Conservation (phyloP, 2,888 invertebrate genomes). For the Blastobasis adustella region DNA sequence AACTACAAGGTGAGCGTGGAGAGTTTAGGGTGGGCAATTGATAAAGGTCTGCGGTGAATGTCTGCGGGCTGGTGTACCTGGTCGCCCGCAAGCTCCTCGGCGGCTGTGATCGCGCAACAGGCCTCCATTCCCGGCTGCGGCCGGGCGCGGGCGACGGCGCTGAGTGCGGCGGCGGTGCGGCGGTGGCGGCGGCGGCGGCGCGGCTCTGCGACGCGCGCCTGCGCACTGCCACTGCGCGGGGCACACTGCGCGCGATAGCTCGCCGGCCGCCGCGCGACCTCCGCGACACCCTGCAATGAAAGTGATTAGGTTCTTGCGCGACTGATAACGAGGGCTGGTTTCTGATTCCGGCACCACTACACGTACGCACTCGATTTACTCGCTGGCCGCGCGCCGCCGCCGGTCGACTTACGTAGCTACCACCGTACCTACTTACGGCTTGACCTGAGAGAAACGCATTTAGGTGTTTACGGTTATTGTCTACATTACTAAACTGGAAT, state of each 20-base stretch:
- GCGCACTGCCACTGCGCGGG: slow-evolving; percentile 39
- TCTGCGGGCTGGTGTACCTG: slow-evolving; percentile 45
- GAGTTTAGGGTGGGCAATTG: too few species aligned
- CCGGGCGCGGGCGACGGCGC: slow-evolving; percentile 34
- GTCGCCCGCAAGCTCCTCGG: slow-evolving; percentile 70
- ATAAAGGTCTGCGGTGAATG: background rate
- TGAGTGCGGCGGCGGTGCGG: slow-evolving; percentile 16
- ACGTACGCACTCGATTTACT: background rate
- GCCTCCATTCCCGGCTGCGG: slow-evolving; percentile 67
- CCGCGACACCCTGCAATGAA: slow-evolving; percentile 51
- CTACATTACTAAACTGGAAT: too few species aligned
- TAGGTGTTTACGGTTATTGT: too few species aligned
- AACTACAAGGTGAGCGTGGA: too few species aligned
- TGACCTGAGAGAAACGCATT: too few species aligned
- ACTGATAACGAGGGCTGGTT: slow-evolving; percentile 64
- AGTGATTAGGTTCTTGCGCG: slow-evolving; percentile 65
- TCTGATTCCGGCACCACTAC: slow-evolving; percentile 17
- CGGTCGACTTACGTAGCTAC: background rate
- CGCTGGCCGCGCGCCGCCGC: background rate
- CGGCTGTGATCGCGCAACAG: slow-evolving; percentile 63
- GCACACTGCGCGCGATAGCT: slow-evolving; percentile 50
- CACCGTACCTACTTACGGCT: too few species aligned
- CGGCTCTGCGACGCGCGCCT: slow-evolving; percentile 15
- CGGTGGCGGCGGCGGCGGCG: slow-evolving; percentile 26
- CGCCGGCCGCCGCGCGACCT: slow-evolving; percentile 7